Percentiles rank a stretch among this genome's conserved stretches.
phyloP scores from a whole-genome alignment of 1,140 invertebrate species.

The Leptinotarsa lineolata region DNA sequence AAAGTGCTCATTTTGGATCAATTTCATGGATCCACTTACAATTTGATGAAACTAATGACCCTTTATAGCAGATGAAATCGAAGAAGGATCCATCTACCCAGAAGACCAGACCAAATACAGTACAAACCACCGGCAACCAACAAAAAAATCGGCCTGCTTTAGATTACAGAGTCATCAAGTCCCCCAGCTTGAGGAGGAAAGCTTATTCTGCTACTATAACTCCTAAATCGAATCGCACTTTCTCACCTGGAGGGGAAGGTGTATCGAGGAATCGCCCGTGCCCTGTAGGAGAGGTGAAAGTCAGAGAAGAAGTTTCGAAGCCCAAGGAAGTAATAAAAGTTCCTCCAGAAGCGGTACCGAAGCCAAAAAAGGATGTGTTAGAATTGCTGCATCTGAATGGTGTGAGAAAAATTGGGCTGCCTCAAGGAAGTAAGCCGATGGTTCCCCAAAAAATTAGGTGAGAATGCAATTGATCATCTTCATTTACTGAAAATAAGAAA shows the following conservation, averaged over 20 bases:
- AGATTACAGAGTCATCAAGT: constrained; percentile 35
- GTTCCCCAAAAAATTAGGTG: background rate
- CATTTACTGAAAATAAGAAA: too few species aligned
- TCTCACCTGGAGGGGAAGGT: background rate
- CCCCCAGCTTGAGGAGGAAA: constrained; percentile 31
- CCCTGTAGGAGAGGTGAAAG: background rate
- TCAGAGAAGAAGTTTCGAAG: background rate
- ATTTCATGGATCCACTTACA: background rate
- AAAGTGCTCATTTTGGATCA: too few species aligned
- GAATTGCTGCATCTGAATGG: background rate
- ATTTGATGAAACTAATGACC: constrained; percentile 16
- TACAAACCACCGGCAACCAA: background rate
- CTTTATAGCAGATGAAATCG: constrained; percentile 1
- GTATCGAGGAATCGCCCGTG: background rate
- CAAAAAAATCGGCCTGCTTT: background rate
- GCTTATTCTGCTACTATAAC: constrained; percentile 33
- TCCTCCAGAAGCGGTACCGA: background rate
- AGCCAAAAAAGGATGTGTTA: background rate
- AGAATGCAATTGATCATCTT: background rate
- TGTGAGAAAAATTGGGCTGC: background rate
- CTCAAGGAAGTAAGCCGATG: background rate
- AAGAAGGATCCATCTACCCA: background rate
- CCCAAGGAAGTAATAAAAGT: background rate
- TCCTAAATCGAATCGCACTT: background rate
- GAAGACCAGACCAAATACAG: constrained; percentile 18